phyloP scores from a whole-genome alignment of 2,888 invertebrate genomes.

The Polietes domitor region DNA sequence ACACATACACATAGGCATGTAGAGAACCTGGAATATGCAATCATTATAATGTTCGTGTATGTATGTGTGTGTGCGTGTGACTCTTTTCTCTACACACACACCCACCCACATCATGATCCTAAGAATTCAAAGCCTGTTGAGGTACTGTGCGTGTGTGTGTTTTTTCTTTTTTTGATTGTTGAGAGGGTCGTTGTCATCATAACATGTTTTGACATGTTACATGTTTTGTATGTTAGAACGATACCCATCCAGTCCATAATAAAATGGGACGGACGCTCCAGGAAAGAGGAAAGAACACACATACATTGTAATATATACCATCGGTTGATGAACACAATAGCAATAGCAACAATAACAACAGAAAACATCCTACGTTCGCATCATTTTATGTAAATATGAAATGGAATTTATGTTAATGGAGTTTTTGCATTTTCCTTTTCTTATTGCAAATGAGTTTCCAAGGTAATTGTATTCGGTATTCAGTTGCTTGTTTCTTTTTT shows the following conservation, averaged over 20 bases:
- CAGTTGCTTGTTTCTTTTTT: too few species aligned
- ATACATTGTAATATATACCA: background rate
- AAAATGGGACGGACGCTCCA: background rate
- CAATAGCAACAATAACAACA: too few species aligned
- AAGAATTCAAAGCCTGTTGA: background rate
- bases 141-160: background rate
- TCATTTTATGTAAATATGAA: constrained; percentile 14
- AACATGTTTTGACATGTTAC: constrained; percentile 25
- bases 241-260: background rate
- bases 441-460: constrained; percentile 14
- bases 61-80: background rate
- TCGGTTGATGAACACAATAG: too few species aligned
- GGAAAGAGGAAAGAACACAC: background rate
- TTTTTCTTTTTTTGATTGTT: background rate
- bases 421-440: background rate
- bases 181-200: constrained; percentile 28
- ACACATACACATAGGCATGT: background rate
- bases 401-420: constrained; percentile 29
- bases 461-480: constrained; percentile 1
- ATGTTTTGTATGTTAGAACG: background rate
- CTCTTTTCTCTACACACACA: background rate
- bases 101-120: background rate
- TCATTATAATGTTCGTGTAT: background rate
- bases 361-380: too few species aligned
- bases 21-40: background rate